Base-by-base conservation (phyloP, 2,797 vertebrate species). In the Lutjanus campechanus region DNA sequence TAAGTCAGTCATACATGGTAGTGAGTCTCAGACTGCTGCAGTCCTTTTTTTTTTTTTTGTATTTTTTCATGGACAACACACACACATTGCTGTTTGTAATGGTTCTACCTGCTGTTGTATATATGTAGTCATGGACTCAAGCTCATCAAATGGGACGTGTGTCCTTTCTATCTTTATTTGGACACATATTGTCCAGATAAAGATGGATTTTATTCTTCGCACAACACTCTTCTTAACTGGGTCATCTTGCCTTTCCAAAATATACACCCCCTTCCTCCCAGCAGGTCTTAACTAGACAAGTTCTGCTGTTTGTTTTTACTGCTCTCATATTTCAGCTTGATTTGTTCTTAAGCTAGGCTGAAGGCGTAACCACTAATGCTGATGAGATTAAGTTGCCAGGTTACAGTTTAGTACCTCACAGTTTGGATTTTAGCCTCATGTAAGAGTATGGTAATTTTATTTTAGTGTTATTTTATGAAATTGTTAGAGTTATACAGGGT, bases 281-380 rank as follows among this genome's bases (percentile, higher is more conserved):
- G 19, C 19, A 62, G 53, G 56, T 82, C 47, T 49, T 71, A 12
- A 22, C 16, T 17, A 36, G 29, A 49, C 29, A 47, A 70, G 40
- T 50, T 70, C 60, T 76, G 51, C 63, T 69, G 55, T 66, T 76
- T 73, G 58, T 83, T 84, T 75, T 69, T 50, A 65, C 46, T 44
- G 66, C 9, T 77, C 5, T 77, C 55, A 63, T 64, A 47, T 85
- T 85, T 81, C 64, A 77, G 29, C 44, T 66, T 50, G 8, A 62
- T 75, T 69, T 20, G 11, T 82, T 76, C 61, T 73, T 64, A 43
- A 83, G 7, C 4, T 22, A n/a, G 19, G 19, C 16, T 62, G 16
- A 13, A 65, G 62, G 1, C 2, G 0, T 64, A 66, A 74, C 44
- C 51, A 75, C 59, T 63, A 61, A 56, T 65, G 60, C 16, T 76